Evolutionary conservation across 1,140 invertebrate species (phyloP).

Genomic region (Epicauta chinensis): DNA sequence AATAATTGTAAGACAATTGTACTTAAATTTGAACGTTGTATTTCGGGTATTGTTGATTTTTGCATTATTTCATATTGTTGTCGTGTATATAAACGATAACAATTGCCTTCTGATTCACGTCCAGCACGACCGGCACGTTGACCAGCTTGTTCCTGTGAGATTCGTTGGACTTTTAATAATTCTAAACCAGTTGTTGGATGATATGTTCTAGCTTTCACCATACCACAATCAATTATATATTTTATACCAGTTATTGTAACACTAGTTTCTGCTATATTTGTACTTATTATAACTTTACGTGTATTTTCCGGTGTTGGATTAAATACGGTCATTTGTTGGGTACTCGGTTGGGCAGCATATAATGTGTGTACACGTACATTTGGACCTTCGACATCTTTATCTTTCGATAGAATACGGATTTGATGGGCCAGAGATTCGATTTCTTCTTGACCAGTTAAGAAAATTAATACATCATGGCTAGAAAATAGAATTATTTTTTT

Average conservation of each 20-base stretch:
- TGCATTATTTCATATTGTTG: slow-evolving; percentile 58
- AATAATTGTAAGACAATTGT: slow-evolving; percentile 63
- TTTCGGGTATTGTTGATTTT: slow-evolving; percentile 77
- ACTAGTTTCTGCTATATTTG: slow-evolving; percentile 97
- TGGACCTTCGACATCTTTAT: slow-evolving; percentile 49
- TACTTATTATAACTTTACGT: slow-evolving; percentile 90
- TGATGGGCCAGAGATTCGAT: slow-evolving; percentile 81
- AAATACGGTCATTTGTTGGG: slow-evolving; percentile 76
- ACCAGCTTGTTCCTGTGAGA: slow-evolving; percentile 89
- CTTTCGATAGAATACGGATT: slow-evolving; percentile 68
- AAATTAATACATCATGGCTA: slow-evolving; percentile 89
- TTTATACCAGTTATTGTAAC: slow-evolving; percentile 92
- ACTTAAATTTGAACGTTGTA: slow-evolving; percentile 54
- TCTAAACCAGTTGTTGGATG: slow-evolving; percentile 80
- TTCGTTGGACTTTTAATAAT: slow-evolving; percentile 70
- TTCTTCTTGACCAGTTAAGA: slow-evolving; percentile 98
- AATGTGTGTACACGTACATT: slow-evolving; percentile 68
- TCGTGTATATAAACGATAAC: slow-evolving; percentile 77
- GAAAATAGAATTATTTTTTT: slow-evolving; percentile 37
- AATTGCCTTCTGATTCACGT: slow-evolving; percentile 72
- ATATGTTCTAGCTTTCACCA: slow-evolving; percentile 83
- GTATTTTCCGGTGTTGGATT: slow-evolving; percentile 55
- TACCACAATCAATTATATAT: slow-evolving; percentile 91
- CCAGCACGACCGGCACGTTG: slow-evolving; percentile 89
- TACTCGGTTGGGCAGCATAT: slow-evolving; percentile 73